phyloP scores from a whole-genome alignment of 1,140 invertebrate genomes.

The Lamellibrachia luymesi region DNA sequence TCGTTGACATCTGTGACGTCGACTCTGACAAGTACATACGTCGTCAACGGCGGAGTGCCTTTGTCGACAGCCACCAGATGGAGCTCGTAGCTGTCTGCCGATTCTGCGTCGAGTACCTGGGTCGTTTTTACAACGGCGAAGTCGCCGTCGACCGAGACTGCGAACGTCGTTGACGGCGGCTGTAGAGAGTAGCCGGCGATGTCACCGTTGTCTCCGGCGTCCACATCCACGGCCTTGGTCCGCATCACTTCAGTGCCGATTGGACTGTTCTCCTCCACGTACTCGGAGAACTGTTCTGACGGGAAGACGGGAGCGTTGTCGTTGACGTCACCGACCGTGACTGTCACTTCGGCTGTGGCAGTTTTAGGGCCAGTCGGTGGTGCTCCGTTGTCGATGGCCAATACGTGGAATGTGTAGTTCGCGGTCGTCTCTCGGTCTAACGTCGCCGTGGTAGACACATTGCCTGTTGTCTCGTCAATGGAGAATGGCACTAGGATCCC shows the following conservation, averaged over 20 bases:
- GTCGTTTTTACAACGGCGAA: neutral
- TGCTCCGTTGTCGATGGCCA: slow-evolving; percentile 80
- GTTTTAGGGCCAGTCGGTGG: slow-evolving; percentile 66
- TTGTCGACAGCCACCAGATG: slow-evolving; percentile 9
- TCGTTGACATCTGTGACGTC: neutral
- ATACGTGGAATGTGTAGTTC: slow-evolving; percentile 76
- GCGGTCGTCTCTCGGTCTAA: slow-evolving; percentile 80
- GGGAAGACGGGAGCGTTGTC: slow-evolving; percentile 75
- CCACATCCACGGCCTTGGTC: slow-evolving; percentile 24
- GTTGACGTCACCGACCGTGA: slow-evolving; percentile 86
- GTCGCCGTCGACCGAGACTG: slow-evolving; percentile 10
- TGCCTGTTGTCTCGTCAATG: slow-evolving; percentile 64
- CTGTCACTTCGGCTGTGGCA: slow-evolving; percentile 62
- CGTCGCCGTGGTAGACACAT: slow-evolving; percentile 77
- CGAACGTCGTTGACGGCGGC: neutral
- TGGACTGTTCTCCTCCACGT: slow-evolving; percentile 15
- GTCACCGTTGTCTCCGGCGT: slow-evolving; percentile 21
- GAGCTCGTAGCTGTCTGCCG: slow-evolving; percentile 5
- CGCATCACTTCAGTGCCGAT: slow-evolving; percentile 12
- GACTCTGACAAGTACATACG: neutral
- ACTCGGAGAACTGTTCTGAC: neutral
- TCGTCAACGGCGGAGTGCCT: slow-evolving; percentile 15
- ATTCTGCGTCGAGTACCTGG: neutral
- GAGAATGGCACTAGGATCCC: slow-evolving; percentile 31
- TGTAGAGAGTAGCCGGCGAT: slow-evolving; percentile 28